Base-by-base conservation (phyloP, 1,140 invertebrate genomes). In the Diorhabda elongata region DNA sequence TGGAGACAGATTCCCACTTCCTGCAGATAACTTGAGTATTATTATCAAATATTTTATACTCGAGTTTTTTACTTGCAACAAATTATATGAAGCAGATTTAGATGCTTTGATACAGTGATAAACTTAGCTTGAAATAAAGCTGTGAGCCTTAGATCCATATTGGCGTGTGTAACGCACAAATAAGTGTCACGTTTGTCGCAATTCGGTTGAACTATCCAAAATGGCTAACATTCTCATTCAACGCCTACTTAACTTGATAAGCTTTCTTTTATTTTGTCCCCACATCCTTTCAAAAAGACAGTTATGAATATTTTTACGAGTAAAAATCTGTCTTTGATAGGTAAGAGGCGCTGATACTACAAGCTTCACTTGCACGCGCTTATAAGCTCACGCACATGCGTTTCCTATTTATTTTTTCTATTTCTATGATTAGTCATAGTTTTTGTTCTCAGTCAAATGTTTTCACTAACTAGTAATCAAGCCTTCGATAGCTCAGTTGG, bases 401-500 rank as follows among this genome's bases (percentile, higher is more conserved):
- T 26, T 26, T 26, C 26, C n/a, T n/a, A n/a, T n/a, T 2, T 1
- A 26, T 26, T 26, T 26, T 26, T 26, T 26, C 26, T 26, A 26
- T 26, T 26, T 26, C 26, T 26, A 26, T 26, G 1, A 26, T 26
- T 26, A 26, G 26, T 26, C 26, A 26, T 26, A 1, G 26, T 26
- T 26, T 26, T 2, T 26, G 26, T 26, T 26, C 26, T 26, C 0
- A 26, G 26, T 26, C 26, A 26, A 26, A 26, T 26, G 1, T 26
- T 26, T 26, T 26, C 26, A 1, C 26, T 26, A 26, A 26, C 0
- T 26, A 26, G 26, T 26, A 26, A 26, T 0, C 26, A 26, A 26
- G 26, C 88, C 88, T 90, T 89, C 88, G 89, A 89, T 90, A 90
- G 89, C 88, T 91, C 90, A 91, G 89, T 91, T 92, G 90, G 90